Percentiles rank a stretch among this genome's conserved stretches.
Conservation (phyloP, 1,140 invertebrate genomes). For the Saccostrea cuccullata region DNA sequence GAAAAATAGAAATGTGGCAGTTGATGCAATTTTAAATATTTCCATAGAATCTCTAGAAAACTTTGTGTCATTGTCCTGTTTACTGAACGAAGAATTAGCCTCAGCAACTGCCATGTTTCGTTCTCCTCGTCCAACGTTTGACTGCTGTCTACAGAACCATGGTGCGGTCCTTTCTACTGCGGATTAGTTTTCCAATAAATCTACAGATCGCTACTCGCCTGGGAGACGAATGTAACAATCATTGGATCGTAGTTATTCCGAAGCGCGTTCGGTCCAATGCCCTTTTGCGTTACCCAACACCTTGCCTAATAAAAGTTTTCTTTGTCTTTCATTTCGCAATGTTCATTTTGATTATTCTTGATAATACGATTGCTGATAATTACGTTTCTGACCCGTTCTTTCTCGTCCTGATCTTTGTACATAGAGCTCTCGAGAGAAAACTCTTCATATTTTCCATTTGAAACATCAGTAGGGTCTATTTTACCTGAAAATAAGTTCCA, state of each 20-base stretch:
- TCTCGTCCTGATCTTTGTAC: not conserved
- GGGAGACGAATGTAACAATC: not conserved
- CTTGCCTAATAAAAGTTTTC: constrained; percentile 4
- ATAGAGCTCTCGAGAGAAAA: too few relatives aligned
- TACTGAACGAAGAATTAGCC: not conserved
- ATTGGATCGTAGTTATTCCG: constrained; percentile 8
- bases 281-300: constrained; percentile 14
- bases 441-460: too few relatives aligned
- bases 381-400: not conserved
- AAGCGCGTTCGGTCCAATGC: not conserved
- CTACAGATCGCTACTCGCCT: constrained; percentile 12
- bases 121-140: constrained; percentile 2
- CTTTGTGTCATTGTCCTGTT: constrained; percentile 29
- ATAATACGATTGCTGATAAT: not conserved
- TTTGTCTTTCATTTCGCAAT: constrained; percentile 14
- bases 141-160: constrained; percentile 11
- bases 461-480: too few relatives aligned
- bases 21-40: constrained; percentile 45
- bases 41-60: constrained; percentile 9
- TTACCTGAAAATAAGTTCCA: too few relatives aligned
- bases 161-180: not conserved
- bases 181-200: constrained; percentile 38
- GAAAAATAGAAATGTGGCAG: constrained; percentile 59
- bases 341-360: constrained; percentile 10
- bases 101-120: constrained; percentile 8